Conservation (phyloP, 2,888 invertebrate species). For the Phengaris arion region DNA sequence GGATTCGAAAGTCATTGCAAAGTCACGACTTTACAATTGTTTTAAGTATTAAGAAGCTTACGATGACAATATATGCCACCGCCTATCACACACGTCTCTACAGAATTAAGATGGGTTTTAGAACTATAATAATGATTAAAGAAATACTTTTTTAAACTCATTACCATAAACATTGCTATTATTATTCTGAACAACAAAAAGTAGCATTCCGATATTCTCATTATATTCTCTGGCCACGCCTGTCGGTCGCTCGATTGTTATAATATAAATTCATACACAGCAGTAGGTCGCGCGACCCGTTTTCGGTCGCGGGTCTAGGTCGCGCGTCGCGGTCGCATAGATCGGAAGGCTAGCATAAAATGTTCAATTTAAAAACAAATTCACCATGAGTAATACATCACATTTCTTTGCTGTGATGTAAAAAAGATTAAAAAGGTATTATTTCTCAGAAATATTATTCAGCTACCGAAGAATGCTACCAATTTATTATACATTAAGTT, state of each 20-base stretch:
- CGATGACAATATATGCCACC: neutral
- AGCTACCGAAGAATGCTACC: constrained; percentile 1
- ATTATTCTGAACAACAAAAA: too few species aligned
- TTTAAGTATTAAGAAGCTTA: neutral
- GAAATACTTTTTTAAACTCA: too few species aligned
- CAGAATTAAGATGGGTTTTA: neutral
- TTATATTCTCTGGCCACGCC: too few species aligned
- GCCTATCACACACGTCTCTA: neutral
- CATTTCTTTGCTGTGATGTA: neutral
- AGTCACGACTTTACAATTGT: neutral
- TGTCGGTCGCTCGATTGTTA: too few species aligned
- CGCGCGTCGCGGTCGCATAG: too few species aligned
- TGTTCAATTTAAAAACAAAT: too few species aligned
- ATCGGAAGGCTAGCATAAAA: too few species aligned
- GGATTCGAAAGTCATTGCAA: neutral
- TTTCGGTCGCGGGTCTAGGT: too few species aligned
- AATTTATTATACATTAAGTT: constrained; percentile 24
- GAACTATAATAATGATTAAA: neutral
- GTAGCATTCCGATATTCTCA: too few species aligned
- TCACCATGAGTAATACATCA: neutral
- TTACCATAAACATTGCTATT: too few species aligned
- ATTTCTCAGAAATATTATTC: neutral
- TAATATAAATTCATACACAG: too few species aligned
- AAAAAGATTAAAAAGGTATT: neutral
- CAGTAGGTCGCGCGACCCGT: too few species aligned